Percentiles rank a stretch among this genome's conserved stretches.
Conservation (phyloP, 2,888 invertebrate genomes). For the Cephalotes varians region DNA sequence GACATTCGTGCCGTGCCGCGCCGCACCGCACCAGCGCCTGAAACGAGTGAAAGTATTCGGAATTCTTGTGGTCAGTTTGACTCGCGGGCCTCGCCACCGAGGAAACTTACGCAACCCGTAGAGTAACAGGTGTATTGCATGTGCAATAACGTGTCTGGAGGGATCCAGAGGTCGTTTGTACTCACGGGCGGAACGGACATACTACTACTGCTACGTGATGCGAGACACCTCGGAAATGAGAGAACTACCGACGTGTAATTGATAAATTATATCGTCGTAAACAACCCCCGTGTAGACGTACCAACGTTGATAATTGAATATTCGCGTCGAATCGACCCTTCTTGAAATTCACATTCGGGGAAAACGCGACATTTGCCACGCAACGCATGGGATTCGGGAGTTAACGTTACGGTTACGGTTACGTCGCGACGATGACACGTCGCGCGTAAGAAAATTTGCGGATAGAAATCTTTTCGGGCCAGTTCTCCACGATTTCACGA, state of each 20-base stretch:
- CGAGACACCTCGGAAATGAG: slow-evolving; percentile 34
- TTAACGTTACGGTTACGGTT: background rate
- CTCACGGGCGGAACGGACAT: slow-evolving; percentile 52
- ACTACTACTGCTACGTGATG: slow-evolving; percentile 8
- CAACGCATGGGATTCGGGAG: background rate
- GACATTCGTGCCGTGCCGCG: slow-evolving; percentile 11
- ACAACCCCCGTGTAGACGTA: background rate
- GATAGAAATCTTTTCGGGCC: background rate
- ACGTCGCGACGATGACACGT: background rate
- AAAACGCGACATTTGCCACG: background rate
- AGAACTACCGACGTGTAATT: slow-evolving; percentile 32
- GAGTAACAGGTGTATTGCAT: slow-evolving; percentile 79
- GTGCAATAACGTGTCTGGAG: slow-evolving; percentile 72
- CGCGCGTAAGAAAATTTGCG: no score
- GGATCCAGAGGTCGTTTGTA: slow-evolving; percentile 63
- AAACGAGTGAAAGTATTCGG: slow-evolving; percentile 82
- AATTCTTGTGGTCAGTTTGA: slow-evolving; percentile 80
- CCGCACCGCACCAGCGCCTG: slow-evolving; percentile 33
- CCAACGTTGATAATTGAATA: background rate
- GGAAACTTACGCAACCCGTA: slow-evolving; percentile 75
- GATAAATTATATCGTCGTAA: slow-evolving; percentile 25
- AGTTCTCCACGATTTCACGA: background rate
- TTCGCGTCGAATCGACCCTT: background rate
- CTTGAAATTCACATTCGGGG: background rate
- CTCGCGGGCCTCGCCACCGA: slow-evolving; percentile 68